Conservation (phyloP, 2,113 vertebrate genomes). For the Cyphomyrus plagiostoma region DNA sequence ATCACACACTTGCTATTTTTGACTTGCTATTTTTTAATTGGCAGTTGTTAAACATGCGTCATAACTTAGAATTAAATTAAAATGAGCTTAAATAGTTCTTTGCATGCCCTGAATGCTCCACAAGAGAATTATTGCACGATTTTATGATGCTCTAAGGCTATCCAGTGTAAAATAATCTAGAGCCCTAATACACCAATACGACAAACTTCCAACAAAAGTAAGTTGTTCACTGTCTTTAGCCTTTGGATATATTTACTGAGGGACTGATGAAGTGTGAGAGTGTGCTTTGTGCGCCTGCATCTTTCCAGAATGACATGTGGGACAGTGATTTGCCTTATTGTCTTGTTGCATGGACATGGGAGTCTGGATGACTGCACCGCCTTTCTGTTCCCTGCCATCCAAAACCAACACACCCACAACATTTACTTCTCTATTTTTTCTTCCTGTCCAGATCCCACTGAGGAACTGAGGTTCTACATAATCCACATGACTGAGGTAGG, state of each 20-base stretch:
- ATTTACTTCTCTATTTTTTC: neutral
- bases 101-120: neutral
- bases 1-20: neutral
- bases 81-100: neutral
- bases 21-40: neutral
- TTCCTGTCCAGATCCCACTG: conserved; percentile 53
- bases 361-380: neutral
- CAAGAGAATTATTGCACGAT: neutral
- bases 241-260: neutral
- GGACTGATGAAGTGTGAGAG: neutral
- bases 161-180: neutral
- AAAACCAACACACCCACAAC: neutral
- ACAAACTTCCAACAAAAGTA: neutral
- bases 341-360: neutral
- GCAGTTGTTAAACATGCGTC: neutral
- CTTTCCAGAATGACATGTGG: neutral
- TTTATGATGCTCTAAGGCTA: neutral
- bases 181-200: neutral
- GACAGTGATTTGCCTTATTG: neutral
- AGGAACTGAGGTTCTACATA: conserved; percentile 75
- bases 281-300: neutral
- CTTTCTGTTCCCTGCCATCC: neutral
- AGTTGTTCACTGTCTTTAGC: neutral
- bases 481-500: conserved; percentile 69
- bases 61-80: neutral